Conservation (phyloP, 1,140 invertebrate genomes). For the Nymphalis io region DNA sequence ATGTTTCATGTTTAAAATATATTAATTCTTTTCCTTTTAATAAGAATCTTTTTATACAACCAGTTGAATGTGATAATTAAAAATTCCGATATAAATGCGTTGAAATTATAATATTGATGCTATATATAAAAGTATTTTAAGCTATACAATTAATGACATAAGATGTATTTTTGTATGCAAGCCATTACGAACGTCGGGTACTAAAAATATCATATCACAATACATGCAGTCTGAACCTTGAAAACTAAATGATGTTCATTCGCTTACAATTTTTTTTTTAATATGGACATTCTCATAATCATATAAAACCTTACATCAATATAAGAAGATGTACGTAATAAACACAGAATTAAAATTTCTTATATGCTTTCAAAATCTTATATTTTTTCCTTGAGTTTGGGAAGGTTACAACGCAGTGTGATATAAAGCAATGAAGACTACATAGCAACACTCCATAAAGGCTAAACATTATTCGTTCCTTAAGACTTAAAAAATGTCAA, state of each 20-base stretch:
- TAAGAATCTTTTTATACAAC: not conserved
- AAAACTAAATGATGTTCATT: slow-evolving; percentile 6
- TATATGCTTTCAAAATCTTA: too few relatives aligned
- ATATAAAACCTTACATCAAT: not conserved
- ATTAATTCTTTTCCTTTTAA: not conserved
- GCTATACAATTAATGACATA: not conserved
- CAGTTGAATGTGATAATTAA: not conserved
- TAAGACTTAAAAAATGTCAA: not conserved
- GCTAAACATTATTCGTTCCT: too few relatives aligned
- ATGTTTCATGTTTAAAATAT: not conserved
- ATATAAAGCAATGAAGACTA: too few relatives aligned
- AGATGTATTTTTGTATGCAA: not conserved
- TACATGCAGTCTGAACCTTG: not conserved
- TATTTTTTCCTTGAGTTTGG: too few relatives aligned
- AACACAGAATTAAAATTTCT: too few relatives aligned
- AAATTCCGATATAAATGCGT: not conserved
- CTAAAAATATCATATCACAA: slow-evolving; percentile 10
- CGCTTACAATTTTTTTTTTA: slow-evolving; percentile 2
- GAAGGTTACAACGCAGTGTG: too few relatives aligned
- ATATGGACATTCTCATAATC: not conserved
- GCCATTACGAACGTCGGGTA: not conserved
- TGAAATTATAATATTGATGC: not conserved
- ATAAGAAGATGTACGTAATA: too few relatives aligned
- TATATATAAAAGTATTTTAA: not conserved
- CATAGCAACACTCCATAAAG: too few relatives aligned